phyloP scores from a whole-genome alignment of 1,140 invertebrate genomes.

The Penaeus indicus region DNA sequence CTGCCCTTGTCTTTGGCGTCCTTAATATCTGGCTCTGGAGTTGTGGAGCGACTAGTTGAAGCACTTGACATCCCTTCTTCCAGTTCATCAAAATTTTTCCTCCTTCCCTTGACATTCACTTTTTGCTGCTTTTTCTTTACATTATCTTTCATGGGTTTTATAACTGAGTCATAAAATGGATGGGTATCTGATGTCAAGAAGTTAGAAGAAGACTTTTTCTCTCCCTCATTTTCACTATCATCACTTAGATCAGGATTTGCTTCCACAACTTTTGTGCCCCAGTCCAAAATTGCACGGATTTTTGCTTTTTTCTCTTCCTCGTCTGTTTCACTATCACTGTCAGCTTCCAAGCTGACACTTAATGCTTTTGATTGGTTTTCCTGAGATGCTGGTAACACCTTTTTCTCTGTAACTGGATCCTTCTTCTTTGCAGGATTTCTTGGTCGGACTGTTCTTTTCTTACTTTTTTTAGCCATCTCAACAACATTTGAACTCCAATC shows the following conservation, averaged over 20 bases:
- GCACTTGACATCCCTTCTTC: neutral
- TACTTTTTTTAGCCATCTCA: constrained; percentile 57
- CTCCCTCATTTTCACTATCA: constrained; percentile 50
- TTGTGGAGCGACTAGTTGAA: constrained; percentile 46
- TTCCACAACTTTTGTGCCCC: constrained; percentile 33
- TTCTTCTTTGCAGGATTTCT: constrained; percentile 38
- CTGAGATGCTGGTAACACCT: constrained; percentile 3
- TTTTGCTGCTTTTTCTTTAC: neutral
- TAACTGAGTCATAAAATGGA: constrained; percentile 19
- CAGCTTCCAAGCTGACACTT: neutral
- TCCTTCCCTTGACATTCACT: neutral
- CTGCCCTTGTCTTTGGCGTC: neutral
- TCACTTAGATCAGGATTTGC: constrained; percentile 51
- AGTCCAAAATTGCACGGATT: constrained; percentile 58
- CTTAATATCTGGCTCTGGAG: constrained; percentile 29
- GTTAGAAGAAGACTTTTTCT: neutral
- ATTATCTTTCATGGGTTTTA: constrained; percentile 3
- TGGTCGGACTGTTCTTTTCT: constrained; percentile 38
- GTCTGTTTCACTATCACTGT: constrained; percentile 28
- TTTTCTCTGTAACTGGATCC: constrained; percentile 7
- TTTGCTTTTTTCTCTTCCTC: constrained; percentile 60
- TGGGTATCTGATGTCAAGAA: neutral
- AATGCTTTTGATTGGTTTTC: neutral
- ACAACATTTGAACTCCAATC: constrained; percentile 56
- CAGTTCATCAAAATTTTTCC: neutral